A percentile compares a stretch with the other conserved stretches of the same genome.
phyloP scores from a whole-genome alignment of 2,113 vertebrate genomes.

The Hirundichthys speculiger region DNA sequence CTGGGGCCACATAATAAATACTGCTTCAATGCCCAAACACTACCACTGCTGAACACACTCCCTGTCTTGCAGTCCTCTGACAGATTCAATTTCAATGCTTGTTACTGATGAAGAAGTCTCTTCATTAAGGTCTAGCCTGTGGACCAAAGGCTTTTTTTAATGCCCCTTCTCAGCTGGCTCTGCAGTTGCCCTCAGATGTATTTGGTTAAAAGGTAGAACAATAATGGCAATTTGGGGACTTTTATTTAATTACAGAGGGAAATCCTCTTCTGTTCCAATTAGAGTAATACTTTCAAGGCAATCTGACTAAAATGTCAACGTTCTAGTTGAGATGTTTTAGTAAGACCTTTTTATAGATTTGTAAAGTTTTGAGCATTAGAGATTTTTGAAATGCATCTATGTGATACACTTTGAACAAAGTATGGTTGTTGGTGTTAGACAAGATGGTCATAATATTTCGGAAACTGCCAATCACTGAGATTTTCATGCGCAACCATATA shows the following conservation, averaged over 20 bases:
- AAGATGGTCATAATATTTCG: no score
- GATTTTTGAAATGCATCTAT: no score
- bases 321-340: slow-evolving; percentile 29
- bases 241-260: slow-evolving; percentile 48
- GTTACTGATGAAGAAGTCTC: slow-evolving; percentile 71
- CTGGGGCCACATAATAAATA: slow-evolving; percentile 63
- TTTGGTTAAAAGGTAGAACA: slow-evolving; percentile 56
- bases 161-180: slow-evolving; percentile 44
- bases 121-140: slow-evolving; percentile 74
- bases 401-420: no score
- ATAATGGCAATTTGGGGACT: slow-evolving; percentile 54
- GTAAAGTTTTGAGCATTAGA: slow-evolving; percentile 19
- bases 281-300: slow-evolving; percentile 53
- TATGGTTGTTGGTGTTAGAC: no score
- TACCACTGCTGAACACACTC: slow-evolving; percentile 55
- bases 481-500: no score
- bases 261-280: slow-evolving; percentile 46
- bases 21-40: slow-evolving; percentile 56
- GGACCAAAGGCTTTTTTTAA: slow-evolving; percentile 65
- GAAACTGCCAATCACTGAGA: no score
- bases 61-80: slow-evolving; percentile 42
- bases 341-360: slow-evolving; percentile 25
- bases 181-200: slow-evolving; percentile 64
- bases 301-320: slow-evolving; percentile 51
- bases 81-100: slow-evolving; percentile 61